phyloP scores from a whole-genome alignment of 1,140 invertebrate genomes.

The Odontomachus brunneus region DNA sequence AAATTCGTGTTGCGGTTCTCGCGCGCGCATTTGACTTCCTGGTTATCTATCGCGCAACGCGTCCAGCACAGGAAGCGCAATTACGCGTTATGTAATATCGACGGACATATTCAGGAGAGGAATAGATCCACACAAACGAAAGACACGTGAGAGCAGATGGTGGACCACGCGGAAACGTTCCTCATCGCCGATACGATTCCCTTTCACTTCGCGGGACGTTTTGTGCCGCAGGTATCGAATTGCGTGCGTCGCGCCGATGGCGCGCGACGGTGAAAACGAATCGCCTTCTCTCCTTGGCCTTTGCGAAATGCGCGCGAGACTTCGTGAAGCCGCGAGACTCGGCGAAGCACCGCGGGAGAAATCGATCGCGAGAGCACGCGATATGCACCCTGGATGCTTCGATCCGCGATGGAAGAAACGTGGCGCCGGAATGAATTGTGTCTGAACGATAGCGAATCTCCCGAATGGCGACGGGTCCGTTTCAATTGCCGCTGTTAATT shows the following conservation, averaged over 20 bases:
- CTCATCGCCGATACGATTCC: conserved; percentile 46
- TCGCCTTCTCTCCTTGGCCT: conserved; percentile 1
- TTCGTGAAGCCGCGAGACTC: background rate
- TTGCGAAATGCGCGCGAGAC: background rate
- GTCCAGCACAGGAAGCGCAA: conserved; percentile 60
- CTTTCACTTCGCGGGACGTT: conserved; percentile 16
- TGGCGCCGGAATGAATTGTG: conserved; percentile 3
- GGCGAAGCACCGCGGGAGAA: background rate
- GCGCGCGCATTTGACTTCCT: conserved; percentile 55
- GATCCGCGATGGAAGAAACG: background rate
- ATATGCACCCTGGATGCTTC: too few species aligned
- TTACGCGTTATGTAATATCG: conserved; percentile 43
- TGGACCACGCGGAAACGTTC: conserved; percentile 46
- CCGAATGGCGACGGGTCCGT: background rate
- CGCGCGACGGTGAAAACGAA: background rate
- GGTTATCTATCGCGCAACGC: conserved; percentile 58
- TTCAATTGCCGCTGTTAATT: conserved; percentile 2
- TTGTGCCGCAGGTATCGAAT: background rate
- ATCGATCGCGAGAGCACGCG: background rate
- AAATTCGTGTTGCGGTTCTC: conserved; percentile 50
- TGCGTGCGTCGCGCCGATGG: background rate
- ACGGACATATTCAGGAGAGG: conserved; percentile 37
- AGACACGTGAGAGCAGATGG: conserved; percentile 28
- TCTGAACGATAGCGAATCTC: conserved; percentile 19
- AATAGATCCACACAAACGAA: conserved; percentile 10